Evolutionary conservation across 2,113 vertebrate genomes (phyloP).

Genomic region (Lophura nycthemera): DNA sequence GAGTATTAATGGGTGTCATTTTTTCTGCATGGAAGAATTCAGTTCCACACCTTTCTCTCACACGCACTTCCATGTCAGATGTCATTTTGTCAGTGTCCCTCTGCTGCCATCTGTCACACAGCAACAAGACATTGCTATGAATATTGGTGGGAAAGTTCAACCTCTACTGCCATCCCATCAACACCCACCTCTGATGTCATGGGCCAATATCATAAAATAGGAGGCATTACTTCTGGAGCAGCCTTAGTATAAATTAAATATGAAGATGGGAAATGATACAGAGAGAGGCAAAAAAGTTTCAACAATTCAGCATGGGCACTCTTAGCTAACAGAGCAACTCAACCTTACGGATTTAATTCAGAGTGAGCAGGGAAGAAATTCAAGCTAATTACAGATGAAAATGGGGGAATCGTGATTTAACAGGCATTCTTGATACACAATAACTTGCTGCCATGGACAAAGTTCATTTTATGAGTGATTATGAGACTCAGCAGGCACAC

Average conservation of each 20-base stretch:
- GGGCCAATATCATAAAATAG: not conserved
- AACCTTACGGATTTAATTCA: not conserved
- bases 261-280: not conserved
- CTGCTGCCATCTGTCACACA: not conserved
- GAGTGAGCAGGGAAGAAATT: not conserved
- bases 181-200: not conserved
- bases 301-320: not conserved
- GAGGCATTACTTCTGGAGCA: not conserved
- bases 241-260: not conserved
- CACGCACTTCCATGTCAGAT: not conserved
- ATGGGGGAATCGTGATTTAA: not conserved
- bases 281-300: not conserved
- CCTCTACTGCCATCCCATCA: not conserved
- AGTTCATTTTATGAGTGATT: conserved; percentile 10
- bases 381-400: not conserved
- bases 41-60: not conserved
- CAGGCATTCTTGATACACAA: not conserved
- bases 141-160: not conserved
- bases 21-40: not conserved
- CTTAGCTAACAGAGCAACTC: not conserved
- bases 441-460: not conserved
- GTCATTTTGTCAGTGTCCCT: not conserved
- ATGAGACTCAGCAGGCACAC: not conserved
- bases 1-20: not conserved
- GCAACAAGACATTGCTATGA: not conserved